Conservation (phyloP, 2,113 vertebrate genomes). For the Leptodactylus fuscus region DNA sequence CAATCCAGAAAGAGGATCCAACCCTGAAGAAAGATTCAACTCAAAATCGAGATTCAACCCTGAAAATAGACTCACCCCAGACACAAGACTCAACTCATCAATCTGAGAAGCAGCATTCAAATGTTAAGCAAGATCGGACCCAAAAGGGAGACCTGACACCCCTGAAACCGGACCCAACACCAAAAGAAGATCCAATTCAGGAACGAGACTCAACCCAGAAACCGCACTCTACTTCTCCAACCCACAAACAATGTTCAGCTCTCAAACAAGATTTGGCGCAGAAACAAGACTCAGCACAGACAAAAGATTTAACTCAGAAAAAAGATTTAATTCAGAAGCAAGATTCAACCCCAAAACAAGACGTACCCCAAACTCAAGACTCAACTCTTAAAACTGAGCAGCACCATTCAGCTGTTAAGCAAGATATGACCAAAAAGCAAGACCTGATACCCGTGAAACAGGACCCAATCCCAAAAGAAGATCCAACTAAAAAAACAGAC, state of each 20-base stretch:
- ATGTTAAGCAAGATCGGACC: neutral
- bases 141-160: too few species aligned
- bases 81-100: neutral
- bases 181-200: neutral
- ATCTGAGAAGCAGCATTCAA: neutral
- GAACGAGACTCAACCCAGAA: neutral
- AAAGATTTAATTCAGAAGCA: neutral
- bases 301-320: neutral
- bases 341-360: neutral
- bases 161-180: neutral
- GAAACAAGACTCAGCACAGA: neutral
- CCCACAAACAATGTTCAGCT: neutral
- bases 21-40: neutral
- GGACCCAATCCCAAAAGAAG: neutral
- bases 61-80: neutral
- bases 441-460: neutral
- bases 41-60: neutral
- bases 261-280: neutral
- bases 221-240: neutral
- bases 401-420: neutral
- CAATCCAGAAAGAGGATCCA: neutral
- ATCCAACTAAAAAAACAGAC: neutral
- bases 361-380: neutral
- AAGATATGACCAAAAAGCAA: neutral
- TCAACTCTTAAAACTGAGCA: neutral